A percentile compares a stretch with the other conserved stretches of the same genome.
Conservation (phyloP, 2,797 vertebrate genomes). For the Poeciliopsis turneri region DNA sequence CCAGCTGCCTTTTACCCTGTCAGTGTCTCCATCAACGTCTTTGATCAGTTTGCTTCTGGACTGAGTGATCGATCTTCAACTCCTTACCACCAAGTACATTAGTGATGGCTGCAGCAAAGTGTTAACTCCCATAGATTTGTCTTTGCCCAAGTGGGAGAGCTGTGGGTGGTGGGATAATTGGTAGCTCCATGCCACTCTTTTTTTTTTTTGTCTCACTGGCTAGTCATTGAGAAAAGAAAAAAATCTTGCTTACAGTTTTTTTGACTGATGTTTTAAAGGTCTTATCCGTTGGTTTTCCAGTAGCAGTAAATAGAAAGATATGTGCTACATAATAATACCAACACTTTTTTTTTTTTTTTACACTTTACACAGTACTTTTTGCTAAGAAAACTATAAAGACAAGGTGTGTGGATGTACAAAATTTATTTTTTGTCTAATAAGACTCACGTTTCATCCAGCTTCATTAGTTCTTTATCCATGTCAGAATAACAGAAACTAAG, state of each 20-base stretch:
- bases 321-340: neutral
- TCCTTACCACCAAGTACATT: slow-evolving; percentile 40
- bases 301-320: neutral
- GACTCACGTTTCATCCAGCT: neutral
- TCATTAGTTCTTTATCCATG: neutral
- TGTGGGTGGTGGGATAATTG: slow-evolving; percentile 44
- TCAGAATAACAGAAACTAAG: neutral
- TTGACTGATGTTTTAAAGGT: slow-evolving; percentile 26
- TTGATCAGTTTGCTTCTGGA: slow-evolving; percentile 68
- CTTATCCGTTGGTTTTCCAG: slow-evolving; percentile 2
- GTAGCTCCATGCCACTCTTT: slow-evolving; percentile 40
- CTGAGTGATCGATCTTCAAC: slow-evolving; percentile 20
- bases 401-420: neutral
- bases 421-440: neutral
- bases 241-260: slow-evolving; percentile 3
- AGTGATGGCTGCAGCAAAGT: slow-evolving; percentile 49
- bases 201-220: slow-evolving; percentile 26
- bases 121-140: slow-evolving; percentile 42
- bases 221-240: slow-evolving; percentile 31
- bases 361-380: neutral
- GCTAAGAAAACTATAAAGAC: neutral
- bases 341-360: neutral
- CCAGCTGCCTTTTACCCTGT: slow-evolving; percentile 28
- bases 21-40: slow-evolving; percentile 47
- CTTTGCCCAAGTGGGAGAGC: slow-evolving; percentile 36